Base-by-base conservation (phyloP, 1,140 invertebrate species). In the Glossosoma conforme region DNA sequence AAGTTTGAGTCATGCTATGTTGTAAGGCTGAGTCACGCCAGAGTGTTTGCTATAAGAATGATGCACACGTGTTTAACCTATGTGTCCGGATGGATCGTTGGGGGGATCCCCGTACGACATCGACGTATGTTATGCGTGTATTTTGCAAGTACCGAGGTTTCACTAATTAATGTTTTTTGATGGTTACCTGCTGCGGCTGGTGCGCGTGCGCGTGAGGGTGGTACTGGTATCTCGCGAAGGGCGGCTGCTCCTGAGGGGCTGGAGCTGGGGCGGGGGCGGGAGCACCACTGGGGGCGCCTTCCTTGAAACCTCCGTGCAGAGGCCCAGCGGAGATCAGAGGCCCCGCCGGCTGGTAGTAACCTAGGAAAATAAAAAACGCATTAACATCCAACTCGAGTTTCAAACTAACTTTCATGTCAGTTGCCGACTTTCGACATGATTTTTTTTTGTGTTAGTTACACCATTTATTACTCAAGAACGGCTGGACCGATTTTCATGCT, bases 331-430 rank as follows among this genome's bases (percentile, higher is more conserved):
- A 83, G 69, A 91, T 90, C 70, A 89, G 77, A 61, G 88, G 88
- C 58, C 87, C 88, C 62, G 88, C 88, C 62, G 88, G 87, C 74
- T 91, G 88, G 78, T 89, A 90, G 68, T 89, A 90, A 64, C 87
- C 87, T 89, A 77, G 19, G 76, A 80, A 57, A 61, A 60, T 59
- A 47, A 58, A 45, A 14, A 60, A 69, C 53, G 64, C n/a, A n/a
- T n/a, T n/a, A 32, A 28, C n/a, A n/a, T n/a, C n/a, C n/a, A n/a
- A n/a, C n/a, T 13, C 40, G 36, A 22, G 33, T 56, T 20, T 42
- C 20, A 17, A 14, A 17, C 18, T 42, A 11, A n/a, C n/a, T n/a
- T n/a, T n/a, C n/a, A n/a, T n/a, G n/a, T n/a, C n/a, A n/a, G n/a
- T n/a, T n/a, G n/a, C n/a, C n/a, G n/a, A n/a, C n/a, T n/a, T n/a